A percentile compares a stretch with the other conserved stretches of the same genome.
phyloP scores from a whole-genome alignment of 1,140 invertebrate genomes.

The Eciton burchellii region DNA sequence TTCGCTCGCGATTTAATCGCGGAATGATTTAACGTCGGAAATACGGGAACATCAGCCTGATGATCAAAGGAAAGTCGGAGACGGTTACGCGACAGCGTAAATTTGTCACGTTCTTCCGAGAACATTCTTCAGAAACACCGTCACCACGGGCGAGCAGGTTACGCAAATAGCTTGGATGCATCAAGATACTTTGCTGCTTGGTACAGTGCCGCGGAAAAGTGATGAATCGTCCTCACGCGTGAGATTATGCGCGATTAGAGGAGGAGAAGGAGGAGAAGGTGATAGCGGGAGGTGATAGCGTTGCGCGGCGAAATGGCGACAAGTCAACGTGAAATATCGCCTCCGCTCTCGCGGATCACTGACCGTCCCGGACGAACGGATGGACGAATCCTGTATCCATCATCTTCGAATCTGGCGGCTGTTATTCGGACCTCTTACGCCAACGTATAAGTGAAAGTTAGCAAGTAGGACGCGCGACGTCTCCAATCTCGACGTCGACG shows the following conservation, averaged over 20 bases:
- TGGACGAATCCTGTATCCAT: slow-evolving; percentile 45
- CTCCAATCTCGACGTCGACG: slow-evolving; percentile 76
- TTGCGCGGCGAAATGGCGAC: slow-evolving; percentile 16
- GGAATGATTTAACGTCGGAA: neutral
- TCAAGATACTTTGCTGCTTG: neutral
- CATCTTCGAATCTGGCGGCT: slow-evolving; percentile 59
- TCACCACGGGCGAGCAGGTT: slow-evolving; percentile 14
- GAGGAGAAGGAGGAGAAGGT: neutral
- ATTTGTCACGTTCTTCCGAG: slow-evolving; percentile 23
- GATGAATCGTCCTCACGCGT: slow-evolving; percentile 37
- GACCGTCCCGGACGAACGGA: slow-evolving; percentile 44
- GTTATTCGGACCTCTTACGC: slow-evolving; percentile 83
- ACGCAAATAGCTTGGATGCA: slow-evolving; percentile 2
- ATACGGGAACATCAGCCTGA: slow-evolving; percentile 19
- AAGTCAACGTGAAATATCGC: slow-evolving; percentile 51
- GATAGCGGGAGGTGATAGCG: too few relatives aligned
- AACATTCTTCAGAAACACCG: slow-evolving; percentile 3
- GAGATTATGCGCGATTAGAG: slow-evolving; percentile 35
- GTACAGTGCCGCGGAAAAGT: slow-evolving; percentile 25
- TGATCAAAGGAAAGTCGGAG: slow-evolving; percentile 10
- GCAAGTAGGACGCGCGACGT: slow-evolving; percentile 83
- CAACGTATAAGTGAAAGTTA: slow-evolving; percentile 84
- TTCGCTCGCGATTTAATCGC: too few relatives aligned
- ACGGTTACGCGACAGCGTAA: neutral
- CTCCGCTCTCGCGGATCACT: slow-evolving; percentile 38